Evolutionary conservation across 2,888 invertebrate genomes (phyloP).

Genomic region (Eilema sororculum): DNA sequence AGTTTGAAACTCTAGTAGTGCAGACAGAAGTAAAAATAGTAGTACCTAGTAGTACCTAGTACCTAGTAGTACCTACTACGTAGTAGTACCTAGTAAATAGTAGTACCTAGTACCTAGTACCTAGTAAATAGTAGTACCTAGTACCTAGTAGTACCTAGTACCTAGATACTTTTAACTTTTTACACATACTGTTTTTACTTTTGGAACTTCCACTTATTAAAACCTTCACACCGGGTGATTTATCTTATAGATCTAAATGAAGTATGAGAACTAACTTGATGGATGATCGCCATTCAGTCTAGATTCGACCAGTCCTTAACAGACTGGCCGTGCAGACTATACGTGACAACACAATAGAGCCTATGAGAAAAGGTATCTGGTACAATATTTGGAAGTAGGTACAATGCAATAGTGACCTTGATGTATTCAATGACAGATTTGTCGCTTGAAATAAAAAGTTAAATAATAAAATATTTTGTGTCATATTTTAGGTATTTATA

Average conservation of each 20-base stretch:
- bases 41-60: too few species aligned
- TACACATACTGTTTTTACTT: too few species aligned
- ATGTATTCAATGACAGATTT: constrained; percentile 10
- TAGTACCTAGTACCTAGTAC: too few species aligned
- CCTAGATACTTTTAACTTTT: too few species aligned
- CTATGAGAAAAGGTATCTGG: neutral
- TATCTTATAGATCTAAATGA: neutral
- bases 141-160: too few species aligned
- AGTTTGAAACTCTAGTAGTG: too few species aligned
- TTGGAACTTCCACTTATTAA: too few species aligned
- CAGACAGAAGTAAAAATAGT: too few species aligned
- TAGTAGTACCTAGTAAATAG: too few species aligned
- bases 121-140: too few species aligned
- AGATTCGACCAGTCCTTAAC: neutral
- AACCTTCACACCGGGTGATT: neutral
- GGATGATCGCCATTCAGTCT: constrained; percentile 3
- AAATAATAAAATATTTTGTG: constrained; percentile 1
- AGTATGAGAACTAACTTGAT: neutral
- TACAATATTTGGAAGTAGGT: neutral
- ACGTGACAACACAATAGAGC: constrained; percentile 8
- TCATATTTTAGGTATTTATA: neutral
- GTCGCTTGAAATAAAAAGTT: neutral
- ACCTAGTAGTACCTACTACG: too few species aligned
- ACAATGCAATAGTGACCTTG: constrained; percentile 16
- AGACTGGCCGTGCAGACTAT: constrained; percentile 7